Conservation (phyloP, 2,113 vertebrate species). For the Odobenus rosmarus region DNA sequence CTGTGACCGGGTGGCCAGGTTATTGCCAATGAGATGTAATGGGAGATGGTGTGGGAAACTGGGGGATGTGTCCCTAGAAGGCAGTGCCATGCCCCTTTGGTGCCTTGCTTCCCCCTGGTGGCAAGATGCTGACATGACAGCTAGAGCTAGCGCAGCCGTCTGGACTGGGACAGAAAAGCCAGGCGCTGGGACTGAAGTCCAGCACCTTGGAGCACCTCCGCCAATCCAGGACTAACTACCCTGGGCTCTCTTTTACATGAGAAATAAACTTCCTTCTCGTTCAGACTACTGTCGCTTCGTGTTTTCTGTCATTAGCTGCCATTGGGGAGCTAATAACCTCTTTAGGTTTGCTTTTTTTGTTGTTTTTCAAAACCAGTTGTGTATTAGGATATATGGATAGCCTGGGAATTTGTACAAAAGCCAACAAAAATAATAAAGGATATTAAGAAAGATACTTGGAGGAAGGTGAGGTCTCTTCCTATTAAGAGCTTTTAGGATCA, state of each 20-base stretch:
- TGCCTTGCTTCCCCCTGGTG: neutral
- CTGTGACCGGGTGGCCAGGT: neutral
- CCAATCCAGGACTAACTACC: neutral
- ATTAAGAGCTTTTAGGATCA: neutral
- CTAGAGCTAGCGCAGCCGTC: neutral
- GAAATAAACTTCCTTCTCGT: neutral
- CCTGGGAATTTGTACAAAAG: neutral
- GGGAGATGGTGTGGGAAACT: neutral
- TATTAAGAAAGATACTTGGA: neutral
- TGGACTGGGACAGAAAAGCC: neutral
- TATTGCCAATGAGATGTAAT: neutral
- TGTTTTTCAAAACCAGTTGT: neutral
- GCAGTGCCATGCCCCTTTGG: neutral
- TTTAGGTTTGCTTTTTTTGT: neutral
- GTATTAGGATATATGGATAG: neutral
- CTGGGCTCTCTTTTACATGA: neutral
- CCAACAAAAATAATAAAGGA: neutral
- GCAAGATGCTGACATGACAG: neutral
- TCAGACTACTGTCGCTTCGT: neutral
- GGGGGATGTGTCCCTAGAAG: neutral
- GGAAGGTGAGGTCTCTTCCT: neutral
- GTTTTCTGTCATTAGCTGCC: neutral
- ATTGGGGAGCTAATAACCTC: neutral
- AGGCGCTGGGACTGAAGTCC: neutral
- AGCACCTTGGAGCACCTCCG: neutral